Percentiles rank a stretch among this genome's conserved stretches.
These are phyloP conservation scores for Sanderia malayensis DNA, from an alignment of 30 jellyfish, hydroid and myxozoan species.

Conservation along the genomic window DNA sequence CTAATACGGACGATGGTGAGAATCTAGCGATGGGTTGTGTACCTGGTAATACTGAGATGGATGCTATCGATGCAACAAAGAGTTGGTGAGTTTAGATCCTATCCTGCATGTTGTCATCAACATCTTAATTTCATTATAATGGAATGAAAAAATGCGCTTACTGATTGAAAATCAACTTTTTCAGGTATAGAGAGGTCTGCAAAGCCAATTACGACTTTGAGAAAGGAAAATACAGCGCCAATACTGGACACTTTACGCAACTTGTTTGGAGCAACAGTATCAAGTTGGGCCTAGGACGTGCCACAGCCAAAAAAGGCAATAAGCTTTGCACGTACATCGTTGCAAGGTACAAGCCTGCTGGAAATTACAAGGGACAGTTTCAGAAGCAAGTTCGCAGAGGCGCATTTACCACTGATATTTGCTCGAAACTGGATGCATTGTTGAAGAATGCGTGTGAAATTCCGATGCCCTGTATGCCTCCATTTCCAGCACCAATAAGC, in stretches of 20 bases:
- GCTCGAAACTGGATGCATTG: slow-evolving; percentile 39
- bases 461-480: no score
- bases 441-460: no score
- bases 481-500: no score
- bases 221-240: neutral
- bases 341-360: slow-evolving; percentile 56
- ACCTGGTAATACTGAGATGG: slow-evolving; percentile 51
- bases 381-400: no score
- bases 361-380: no score
- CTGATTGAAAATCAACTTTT: no score
- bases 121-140: no score
- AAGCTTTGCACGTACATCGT: slow-evolving; percentile 57
- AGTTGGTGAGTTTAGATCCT: slow-evolving; percentile 85
- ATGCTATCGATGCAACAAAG: slow-evolving; percentile 85
- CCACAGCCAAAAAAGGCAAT: neutral
- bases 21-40: slow-evolving; percentile 90
- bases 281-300: neutral
- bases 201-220: neutral
- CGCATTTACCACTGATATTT: slow-evolving; percentile 20
- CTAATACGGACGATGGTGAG: slow-evolving; percentile 83
- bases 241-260: slow-evolving; percentile 5
- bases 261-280: neutral
- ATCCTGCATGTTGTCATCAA: no score
- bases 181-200: slow-evolving; percentile 7
- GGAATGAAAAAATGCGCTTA: no score